These are phyloP conservation scores for Nesogale talazaci DNA, from an alignment of 2,113 vertebrate species.

Conservation along the genomic window DNA sequence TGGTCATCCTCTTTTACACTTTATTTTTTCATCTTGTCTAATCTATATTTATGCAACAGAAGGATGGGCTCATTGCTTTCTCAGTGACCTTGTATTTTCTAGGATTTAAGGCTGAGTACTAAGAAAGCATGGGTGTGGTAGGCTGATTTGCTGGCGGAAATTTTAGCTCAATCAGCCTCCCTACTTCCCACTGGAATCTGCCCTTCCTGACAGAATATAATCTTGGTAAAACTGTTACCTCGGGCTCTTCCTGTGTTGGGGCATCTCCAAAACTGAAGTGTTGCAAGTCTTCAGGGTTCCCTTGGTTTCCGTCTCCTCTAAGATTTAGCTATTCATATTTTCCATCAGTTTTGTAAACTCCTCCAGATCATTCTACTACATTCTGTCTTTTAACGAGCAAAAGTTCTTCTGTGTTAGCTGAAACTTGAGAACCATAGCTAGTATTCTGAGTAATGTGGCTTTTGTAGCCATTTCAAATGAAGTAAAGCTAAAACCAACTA, in stretches of 20 bases:
- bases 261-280: not conserved
- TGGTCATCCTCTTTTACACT: not conserved
- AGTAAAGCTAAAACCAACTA: conserved; percentile 16
- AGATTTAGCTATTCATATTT: not conserved
- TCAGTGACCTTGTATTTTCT: not conserved
- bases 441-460: not conserved
- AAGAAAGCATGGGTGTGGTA: not conserved
- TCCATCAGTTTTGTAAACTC: not conserved
- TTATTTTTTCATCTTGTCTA: not conserved
- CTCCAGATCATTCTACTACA: not conserved
- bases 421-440: conserved; percentile 8
- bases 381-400: not conserved
- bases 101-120: not conserved
- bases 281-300: not conserved
- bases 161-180: not conserved
- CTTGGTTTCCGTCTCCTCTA: not conserved
- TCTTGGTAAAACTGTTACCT: not conserved
- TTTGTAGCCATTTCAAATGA: not conserved
- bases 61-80: not conserved
- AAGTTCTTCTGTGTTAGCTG: not conserved
- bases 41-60: not conserved
- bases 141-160: not conserved
- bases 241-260: rapidly evolving
- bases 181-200: not conserved
- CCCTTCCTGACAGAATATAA: not conserved